Conservation (phyloP, 2,888 invertebrate species). For the Macropis europaea region DNA sequence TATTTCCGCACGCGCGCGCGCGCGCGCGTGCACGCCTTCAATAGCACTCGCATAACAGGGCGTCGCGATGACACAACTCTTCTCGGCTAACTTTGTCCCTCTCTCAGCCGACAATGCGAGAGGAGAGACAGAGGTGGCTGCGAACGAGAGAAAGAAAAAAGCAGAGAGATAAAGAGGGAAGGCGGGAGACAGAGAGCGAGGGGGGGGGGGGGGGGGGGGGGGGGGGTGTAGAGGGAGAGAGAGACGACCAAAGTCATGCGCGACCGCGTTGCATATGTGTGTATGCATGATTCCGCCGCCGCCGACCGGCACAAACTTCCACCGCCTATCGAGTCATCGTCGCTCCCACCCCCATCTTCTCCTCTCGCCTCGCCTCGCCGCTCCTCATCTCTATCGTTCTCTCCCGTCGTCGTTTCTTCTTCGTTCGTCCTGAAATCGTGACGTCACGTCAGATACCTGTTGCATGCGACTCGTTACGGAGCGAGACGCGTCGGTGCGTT, state of each 20-base stretch:
- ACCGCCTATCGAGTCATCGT: conserved; percentile 22
- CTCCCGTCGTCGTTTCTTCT: conserved; percentile 33
- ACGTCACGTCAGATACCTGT: conserved; percentile 71
- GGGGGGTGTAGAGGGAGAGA: not conserved
- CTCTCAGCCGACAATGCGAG: conserved; percentile 35
- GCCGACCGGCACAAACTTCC: conserved; percentile 20
- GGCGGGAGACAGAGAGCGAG: not conserved
- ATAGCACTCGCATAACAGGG: conserved; percentile 55
- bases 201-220: not conserved
- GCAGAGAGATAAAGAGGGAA: conserved; percentile 12
- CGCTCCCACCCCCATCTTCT: conserved; percentile 23
- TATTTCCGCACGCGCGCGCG: conserved; percentile 38
- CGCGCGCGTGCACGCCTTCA: conserved; percentile 50
- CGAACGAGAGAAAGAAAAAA: not conserved
- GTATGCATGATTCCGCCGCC: conserved; percentile 32
- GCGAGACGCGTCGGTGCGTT: conserved; percentile 43
- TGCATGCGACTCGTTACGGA: conserved; percentile 60
- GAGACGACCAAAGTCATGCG: conserved; percentile 47
- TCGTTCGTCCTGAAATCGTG: conserved; percentile 56
- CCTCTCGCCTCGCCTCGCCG: not conserved
- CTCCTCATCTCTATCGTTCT: too few relatives aligned
- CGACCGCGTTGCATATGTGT: conserved; percentile 37
- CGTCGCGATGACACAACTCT: conserved; percentile 56
- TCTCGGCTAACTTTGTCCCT: conserved; percentile 25
- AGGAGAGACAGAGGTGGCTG: not conserved